Evolutionary conservation across 2,113 vertebrate genomes (phyloP), one percentile per base, ranked within the genome.

Genomic region (Ammospiza nelsoni): DNA sequence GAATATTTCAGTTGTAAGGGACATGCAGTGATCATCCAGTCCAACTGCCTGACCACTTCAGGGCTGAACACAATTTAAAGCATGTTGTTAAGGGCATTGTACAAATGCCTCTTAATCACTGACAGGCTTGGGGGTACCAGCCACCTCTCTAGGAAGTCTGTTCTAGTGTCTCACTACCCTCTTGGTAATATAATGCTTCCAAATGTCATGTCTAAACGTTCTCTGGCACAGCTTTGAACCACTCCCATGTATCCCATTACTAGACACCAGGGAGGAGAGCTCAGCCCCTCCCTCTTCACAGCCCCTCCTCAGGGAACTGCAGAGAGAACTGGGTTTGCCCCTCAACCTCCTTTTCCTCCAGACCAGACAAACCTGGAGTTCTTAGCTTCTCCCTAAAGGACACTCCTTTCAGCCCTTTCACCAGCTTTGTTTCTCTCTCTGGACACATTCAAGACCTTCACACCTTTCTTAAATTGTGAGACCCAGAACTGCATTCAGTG

Each of bases 391-490:
- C 11, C 8, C 31, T 27, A 41, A 1, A 37, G 8, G 6, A 52
- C 24, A 29, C 51, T 3, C 9, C 7, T 67, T 81, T 21, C 15
- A 62, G 11, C 11, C 20, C 20, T 59, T 54, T 68, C 41, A 46
- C 13, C n/a, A 77, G 25, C 48, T 68, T 77, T 58, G 20, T 39
- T 74, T 71, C 27, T 28, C 37, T 85, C 46, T 68, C 39, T 68
- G 43, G 54, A 52, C 5, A 4, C 24, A 24, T 29, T 41, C 14
- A 82, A 61, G n/a, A 55, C 12, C 23, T 54, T 61, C 39, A 39
- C 6, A 41, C 7, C 11, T 29, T 68, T 68, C n/a, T 31, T 54
- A 55, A 48, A 41, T 25, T 76, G 2, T 48, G 25, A 0, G 0
- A 18, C 14, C 9, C 24, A 62, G 21, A 55, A 31, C 48, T 54